Evolutionary conservation across 1,140 invertebrate species (phyloP).

Genomic region (Heterodera carotae): DNA sequence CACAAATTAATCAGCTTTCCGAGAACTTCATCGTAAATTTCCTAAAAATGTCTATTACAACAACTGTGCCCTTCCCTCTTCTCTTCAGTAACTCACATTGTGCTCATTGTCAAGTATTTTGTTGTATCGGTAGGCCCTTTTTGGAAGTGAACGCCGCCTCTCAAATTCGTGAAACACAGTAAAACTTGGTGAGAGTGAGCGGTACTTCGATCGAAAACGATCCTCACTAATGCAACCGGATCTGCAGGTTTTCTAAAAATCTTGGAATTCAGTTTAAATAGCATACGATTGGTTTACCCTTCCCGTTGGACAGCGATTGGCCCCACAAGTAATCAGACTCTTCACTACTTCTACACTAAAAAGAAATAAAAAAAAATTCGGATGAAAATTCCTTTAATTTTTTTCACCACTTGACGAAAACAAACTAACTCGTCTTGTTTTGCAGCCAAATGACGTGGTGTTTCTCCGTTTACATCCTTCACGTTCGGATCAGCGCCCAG

Average conservation of each 20-base stretch:
- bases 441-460: constrained; percentile 69
- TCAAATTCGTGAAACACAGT: constrained; percentile 42
- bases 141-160: constrained; percentile 12
- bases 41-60: too few relatives aligned
- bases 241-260: not conserved
- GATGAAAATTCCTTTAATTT: too few relatives aligned
- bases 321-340: constrained; percentile 58
- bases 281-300: constrained; percentile 35
- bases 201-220: too few relatives aligned
- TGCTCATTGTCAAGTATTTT: constrained; percentile 54
- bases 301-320: constrained; percentile 43
- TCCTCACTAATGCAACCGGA: constrained; percentile 63
- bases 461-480: constrained; percentile 75
- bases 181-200: too few relatives aligned
- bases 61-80: too few relatives aligned
- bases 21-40: constrained; percentile 60
- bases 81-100: constrained; percentile 38
- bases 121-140: constrained; percentile 31
- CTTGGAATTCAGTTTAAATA: too few relatives aligned
- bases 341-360: constrained; percentile 52
- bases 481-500: constrained; percentile 84
- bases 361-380: too few relatives aligned
- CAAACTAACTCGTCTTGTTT: constrained; percentile 19
- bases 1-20: constrained; percentile 36
- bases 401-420: too few relatives aligned